A percentile compares a stretch with the other conserved stretches of the same genome.
These are phyloP conservation scores for Mamestra configurata DNA, from an alignment of 1,140 invertebrate species.

Conservation along the genomic window DNA sequence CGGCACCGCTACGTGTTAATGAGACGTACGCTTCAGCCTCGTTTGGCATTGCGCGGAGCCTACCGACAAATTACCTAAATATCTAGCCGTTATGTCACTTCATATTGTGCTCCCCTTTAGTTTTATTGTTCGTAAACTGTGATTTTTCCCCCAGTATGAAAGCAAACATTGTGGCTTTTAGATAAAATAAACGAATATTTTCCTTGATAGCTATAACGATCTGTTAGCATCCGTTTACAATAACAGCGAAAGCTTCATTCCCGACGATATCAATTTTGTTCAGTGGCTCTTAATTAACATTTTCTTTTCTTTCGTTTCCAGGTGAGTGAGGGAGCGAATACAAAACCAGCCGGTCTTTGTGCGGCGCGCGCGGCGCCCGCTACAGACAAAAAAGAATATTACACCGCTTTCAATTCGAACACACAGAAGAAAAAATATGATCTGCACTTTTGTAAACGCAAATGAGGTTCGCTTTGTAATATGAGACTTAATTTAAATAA, in stretches of 20 bases:
- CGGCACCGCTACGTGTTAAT: conserved; percentile 80
- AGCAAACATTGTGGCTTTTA: conserved; percentile 34
- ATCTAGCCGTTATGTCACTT: conserved; percentile 52
- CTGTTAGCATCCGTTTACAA: conserved; percentile 79
- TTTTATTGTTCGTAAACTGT: conserved; percentile 47
- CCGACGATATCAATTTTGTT: conserved; percentile 85
- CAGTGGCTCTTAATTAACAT: conserved; percentile 87
- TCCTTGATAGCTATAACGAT: conserved; percentile 64
- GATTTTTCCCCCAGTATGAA: conserved; percentile 48
- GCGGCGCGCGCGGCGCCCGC: conserved; percentile 66
- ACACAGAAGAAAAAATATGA: conserved; percentile 84
- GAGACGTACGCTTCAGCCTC: conserved; percentile 77
- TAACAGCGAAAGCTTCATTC: conserved; percentile 76
- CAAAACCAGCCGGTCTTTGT: conserved; percentile 80
- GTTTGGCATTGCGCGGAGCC: conserved; percentile 70
- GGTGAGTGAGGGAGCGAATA: conserved; percentile 84
- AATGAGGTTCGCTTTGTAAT: conserved; percentile 84
- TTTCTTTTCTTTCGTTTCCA: conserved; percentile 87
- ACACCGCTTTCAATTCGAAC: conserved; percentile 84
- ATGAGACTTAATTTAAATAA: conserved; percentile 82
- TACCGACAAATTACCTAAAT: conserved; percentile 61
- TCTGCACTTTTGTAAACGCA: conserved; percentile 86
- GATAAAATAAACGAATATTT: conserved; percentile 51
- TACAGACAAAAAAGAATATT: conserved; percentile 85
- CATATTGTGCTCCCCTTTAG: conserved; percentile 37